Evolutionary conservation across 2,888 invertebrate genomes (phyloP).

Genomic region (Hypsopygia costalis): DNA sequence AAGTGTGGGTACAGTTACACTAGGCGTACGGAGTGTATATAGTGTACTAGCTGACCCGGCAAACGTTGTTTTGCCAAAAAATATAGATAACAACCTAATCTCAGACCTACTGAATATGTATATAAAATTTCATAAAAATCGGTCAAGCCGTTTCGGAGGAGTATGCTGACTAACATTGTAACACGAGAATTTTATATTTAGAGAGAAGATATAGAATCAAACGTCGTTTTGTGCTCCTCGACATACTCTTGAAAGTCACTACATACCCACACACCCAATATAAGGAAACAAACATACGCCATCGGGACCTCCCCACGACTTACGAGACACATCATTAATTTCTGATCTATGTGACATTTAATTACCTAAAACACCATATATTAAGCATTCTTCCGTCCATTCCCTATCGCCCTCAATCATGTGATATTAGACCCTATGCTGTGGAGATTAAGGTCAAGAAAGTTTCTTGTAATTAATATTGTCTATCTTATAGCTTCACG

Average conservation of each 20-base stretch:
- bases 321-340: constrained; percentile 78
- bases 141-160: no score
- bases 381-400: constrained; percentile 70
- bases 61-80: no score
- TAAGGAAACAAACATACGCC: constrained; percentile 4
- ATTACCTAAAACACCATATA: constrained; percentile 80
- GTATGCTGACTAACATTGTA: no score
- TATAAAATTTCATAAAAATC: no score
- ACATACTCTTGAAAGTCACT: not conserved
- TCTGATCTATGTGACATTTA: constrained; percentile 80
- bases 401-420: constrained; percentile 34
- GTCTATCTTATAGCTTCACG: constrained; percentile 77
- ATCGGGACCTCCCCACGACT: constrained; percentile 30
- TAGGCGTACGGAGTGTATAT: no score
- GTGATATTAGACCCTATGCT: constrained; percentile 22
- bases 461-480: constrained; percentile 59
- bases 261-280: not conserved
- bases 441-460: constrained; percentile 21
- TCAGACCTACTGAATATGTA: no score
- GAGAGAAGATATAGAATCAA: no score
- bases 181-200: no score
- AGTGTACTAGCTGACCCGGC: no score
- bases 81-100: no score
- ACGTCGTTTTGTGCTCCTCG: no score
- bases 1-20: no score